These are phyloP conservation scores for Enteromius unitaeniatus DNA, from an alignment of 2,797 vertebrate species.

Conservation along the genomic window DNA sequence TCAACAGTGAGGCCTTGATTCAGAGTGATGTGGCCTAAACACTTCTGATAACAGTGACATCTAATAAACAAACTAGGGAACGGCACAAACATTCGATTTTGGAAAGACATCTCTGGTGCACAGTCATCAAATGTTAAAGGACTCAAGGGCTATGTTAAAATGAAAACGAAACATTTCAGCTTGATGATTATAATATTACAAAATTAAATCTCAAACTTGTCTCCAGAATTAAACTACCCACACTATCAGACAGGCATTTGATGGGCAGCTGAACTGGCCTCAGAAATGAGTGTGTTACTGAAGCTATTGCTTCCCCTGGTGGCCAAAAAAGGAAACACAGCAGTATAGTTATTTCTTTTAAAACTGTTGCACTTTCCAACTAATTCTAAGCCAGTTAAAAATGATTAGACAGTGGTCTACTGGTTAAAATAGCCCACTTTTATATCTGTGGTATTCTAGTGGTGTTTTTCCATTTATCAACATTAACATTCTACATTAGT, in stretches of 20 bases:
- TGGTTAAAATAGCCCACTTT: neutral
- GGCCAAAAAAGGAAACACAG: neutral
- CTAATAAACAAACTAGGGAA: neutral
- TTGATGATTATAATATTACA: neutral
- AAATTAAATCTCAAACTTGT: neutral
- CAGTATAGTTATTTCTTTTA: neutral
- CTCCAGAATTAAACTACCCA: neutral
- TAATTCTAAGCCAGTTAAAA: neutral
- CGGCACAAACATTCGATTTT: neutral
- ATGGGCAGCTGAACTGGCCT: neutral
- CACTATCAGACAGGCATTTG: neutral
- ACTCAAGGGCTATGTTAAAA: neutral
- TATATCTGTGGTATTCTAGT: neutral
- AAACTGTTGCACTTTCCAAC: neutral
- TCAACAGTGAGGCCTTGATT: neutral
- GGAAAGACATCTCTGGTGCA: neutral
- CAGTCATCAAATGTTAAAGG: neutral
- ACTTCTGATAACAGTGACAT: neutral
- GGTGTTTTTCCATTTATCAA: neutral
- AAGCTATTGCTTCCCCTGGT: slow-evolving; percentile 31
- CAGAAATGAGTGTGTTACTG: neutral
- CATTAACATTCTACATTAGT: neutral
- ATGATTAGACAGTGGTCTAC: too few relatives aligned
- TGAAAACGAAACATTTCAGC: neutral
- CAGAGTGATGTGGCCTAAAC: neutral